phyloP scores from a whole-genome alignment of 2,888 invertebrate species.

The Meganola albula region DNA sequence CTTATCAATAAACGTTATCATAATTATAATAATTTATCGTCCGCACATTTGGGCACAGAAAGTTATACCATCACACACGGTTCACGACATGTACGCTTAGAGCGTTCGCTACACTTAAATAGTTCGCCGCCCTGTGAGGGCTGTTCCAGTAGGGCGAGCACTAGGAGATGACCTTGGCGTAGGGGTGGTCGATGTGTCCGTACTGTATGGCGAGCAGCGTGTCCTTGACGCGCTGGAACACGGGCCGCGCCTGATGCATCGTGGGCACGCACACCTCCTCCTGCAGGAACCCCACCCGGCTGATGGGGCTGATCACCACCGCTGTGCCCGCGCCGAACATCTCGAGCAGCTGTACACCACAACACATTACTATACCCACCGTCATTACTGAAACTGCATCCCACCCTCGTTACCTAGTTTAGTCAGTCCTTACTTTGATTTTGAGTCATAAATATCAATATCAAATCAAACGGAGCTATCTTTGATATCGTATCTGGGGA shows the following conservation, averaged over 20 bases:
- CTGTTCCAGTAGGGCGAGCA: conserved; percentile 13
- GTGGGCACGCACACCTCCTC: conserved; percentile 84
- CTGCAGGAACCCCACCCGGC: conserved; percentile 88
- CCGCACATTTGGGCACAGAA: conserved; percentile 36
- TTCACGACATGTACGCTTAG: conserved; percentile 26
- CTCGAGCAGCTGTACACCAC: conserved; percentile 93
- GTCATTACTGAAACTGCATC: too few relatives aligned
- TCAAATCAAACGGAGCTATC: too few relatives aligned
- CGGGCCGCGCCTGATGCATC: conserved; percentile 82
- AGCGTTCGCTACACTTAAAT: conserved; percentile 16
- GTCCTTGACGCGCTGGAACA: conserved; percentile 85
- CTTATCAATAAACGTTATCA: conserved; percentile 42
- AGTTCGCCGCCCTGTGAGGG: conserved; percentile 7
- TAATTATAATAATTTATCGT: conserved; percentile 39
- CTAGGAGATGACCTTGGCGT: conserved; percentile 79
- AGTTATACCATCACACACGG: conserved; percentile 30
- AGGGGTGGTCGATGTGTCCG: conserved; percentile 89
- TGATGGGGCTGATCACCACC: conserved; percentile 94
- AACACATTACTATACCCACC: too few relatives aligned
- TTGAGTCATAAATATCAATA: too few relatives aligned
- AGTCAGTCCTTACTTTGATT: too few relatives aligned
- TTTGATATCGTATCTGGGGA: too few relatives aligned
- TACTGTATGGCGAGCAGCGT: conserved; percentile 93
- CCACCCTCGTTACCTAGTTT: too few relatives aligned
- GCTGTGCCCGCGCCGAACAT: conserved; percentile 99